Evolutionary conservation across 1,140 invertebrate genomes (phyloP), one percentile per base, ranked within the genome.

Genomic region (Panagrolaimus sp.): DNA sequence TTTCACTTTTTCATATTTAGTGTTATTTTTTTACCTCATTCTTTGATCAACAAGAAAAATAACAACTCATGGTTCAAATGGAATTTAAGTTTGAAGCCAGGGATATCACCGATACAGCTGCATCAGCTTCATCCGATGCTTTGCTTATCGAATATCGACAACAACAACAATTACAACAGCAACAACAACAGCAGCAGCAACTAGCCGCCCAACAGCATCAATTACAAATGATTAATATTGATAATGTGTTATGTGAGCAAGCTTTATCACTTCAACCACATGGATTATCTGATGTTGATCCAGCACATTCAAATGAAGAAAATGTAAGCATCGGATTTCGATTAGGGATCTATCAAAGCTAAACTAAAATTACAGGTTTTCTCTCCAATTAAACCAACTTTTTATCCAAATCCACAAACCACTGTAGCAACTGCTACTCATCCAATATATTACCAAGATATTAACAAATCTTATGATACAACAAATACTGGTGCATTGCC

Each of bases 181-280:
- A n/a, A 16, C 51, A 57, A 57, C 51, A 57, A 57, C 51, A 57
- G 9, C 51, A 57, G 51, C 51, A 25, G 4, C 51, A 57, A 25
- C 51, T 20, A 16, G 51, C 7, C 7, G 31, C 7, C 2, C 31
- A 38, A 38, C 31, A 38, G 31, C 51, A 57, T 25, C 27, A 20
- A 20, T 16, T 57, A 8, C 51, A 20, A 11, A 27, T 57, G 13
- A 57, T 57, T 13, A 57, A 27, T 27, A 16, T 57, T 16, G 27
- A 57, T 27, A 57, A 13, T 57, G 51, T 27, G 3, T 16, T 57
- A 16, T 27, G 27, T 9, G 27, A 5, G 4, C 51, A 57, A 16
- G 27, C 20, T 23, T 11, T 57, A 25, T 57, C 51, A 11, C 20
- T 25, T 13, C 8, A 25, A 11, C 20, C n/a, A 8, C 27, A 20